Conservation (phyloP, 1,140 invertebrate species). For the Ceratitis capitata region DNA sequence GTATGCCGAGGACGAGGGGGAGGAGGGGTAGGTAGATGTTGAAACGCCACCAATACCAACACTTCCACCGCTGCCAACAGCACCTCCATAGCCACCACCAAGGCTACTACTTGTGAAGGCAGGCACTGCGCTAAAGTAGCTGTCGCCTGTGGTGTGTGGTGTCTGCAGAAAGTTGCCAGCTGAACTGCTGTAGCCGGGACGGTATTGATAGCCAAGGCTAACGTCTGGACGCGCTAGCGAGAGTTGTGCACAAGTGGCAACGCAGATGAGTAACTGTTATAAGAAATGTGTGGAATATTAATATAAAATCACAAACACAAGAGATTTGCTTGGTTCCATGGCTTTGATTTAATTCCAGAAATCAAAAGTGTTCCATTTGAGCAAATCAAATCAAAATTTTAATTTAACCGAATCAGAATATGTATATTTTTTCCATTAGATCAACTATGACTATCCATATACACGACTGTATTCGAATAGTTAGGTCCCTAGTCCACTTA, state of each 20-base stretch:
- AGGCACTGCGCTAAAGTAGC: constrained; percentile 51
- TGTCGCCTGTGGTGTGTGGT: constrained; percentile 63
- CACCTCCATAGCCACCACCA: neutral
- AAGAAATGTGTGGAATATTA: neutral
- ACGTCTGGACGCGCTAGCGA: constrained; percentile 56
- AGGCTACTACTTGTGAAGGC: neutral
- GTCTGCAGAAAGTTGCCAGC: constrained; percentile 49
- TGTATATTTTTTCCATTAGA: too few species aligned
- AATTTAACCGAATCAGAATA: too few species aligned
- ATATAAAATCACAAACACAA: neutral
- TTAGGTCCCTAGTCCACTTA: too few species aligned
- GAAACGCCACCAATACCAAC: neutral
- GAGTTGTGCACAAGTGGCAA: constrained; percentile 46
- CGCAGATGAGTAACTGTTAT: constrained; percentile 50
- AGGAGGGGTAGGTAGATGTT: too few species aligned
- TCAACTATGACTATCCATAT: too few species aligned
- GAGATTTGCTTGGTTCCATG: neutral
- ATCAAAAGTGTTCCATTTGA: too few species aligned
- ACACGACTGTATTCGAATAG: too few species aligned
- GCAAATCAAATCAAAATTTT: too few species aligned
- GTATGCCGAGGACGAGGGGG: too few species aligned
- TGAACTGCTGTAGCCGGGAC: constrained; percentile 49
- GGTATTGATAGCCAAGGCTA: constrained; percentile 54
- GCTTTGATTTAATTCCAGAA: too few species aligned
- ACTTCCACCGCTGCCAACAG: neutral